Evolutionary conservation across 2,113 vertebrate genomes (phyloP).

Genomic region (Hypocryptadius cinnamomeus): DNA sequence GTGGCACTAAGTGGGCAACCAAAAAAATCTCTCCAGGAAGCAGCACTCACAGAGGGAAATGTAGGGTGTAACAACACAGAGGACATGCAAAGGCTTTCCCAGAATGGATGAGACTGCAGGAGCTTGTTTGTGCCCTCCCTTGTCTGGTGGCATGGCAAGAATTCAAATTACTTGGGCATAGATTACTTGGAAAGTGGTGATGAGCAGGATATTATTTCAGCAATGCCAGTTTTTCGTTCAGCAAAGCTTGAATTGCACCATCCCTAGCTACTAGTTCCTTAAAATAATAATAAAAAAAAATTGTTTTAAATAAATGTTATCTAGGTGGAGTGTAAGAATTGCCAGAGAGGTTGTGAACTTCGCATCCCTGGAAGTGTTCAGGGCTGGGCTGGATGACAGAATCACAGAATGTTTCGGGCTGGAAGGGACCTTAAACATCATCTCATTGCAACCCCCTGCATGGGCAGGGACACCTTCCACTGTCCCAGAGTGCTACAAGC

Average conservation of each 20-base stretch:
- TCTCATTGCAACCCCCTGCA: not conserved
- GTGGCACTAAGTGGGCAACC: not conserved
- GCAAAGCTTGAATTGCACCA: not conserved
- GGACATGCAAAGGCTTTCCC: not conserved
- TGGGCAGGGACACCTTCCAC: not conserved
- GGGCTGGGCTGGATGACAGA: rapidly evolving
- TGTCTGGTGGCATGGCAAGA: not conserved
- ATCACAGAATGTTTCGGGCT: not conserved
- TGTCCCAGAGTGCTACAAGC: rapidly evolving
- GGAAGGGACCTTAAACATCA: not conserved
- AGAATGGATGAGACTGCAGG: not conserved
- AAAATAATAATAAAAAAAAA: not conserved
- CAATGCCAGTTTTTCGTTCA: not conserved
- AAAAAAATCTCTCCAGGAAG: not conserved
- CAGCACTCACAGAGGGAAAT: not conserved
- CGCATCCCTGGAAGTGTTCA: not conserved
- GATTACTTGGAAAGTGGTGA: not conserved
- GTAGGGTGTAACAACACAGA: not conserved
- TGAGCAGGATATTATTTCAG: not conserved
- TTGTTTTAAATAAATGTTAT: not conserved
- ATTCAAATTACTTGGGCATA: not conserved
- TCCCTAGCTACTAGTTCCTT: not conserved
- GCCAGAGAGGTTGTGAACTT: not conserved
- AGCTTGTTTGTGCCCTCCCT: not conserved
- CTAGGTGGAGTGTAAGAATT: not conserved